These are phyloP conservation scores for Porites divaricata DNA, from an alignment of 92 coral and sea anemone species.

Conservation along the genomic window DNA sequence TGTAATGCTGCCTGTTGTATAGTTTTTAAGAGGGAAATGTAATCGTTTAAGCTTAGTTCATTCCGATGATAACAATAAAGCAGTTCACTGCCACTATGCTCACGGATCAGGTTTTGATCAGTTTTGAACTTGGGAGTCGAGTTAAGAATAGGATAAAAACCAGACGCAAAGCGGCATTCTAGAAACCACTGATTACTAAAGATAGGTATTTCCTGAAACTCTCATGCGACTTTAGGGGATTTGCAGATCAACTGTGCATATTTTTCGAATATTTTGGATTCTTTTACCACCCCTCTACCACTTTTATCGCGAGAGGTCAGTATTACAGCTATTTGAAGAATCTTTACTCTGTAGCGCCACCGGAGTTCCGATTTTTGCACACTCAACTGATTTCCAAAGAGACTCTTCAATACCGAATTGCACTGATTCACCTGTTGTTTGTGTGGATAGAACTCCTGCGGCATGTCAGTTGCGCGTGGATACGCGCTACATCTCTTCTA, in stretches of 20 bases:
- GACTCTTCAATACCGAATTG: background rate
- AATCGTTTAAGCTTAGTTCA: too few relatives aligned
- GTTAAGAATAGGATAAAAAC: background rate
- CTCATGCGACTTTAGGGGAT: background rate
- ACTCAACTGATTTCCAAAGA: background rate
- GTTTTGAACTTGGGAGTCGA: background rate
- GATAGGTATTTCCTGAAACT: constrained; percentile 13
- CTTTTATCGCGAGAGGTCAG: background rate
- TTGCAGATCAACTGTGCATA: background rate
- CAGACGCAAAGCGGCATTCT: constrained; percentile 7
- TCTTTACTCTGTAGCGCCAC: background rate
- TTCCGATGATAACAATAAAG: too few relatives aligned
- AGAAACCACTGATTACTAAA: background rate
- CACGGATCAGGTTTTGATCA: too few relatives aligned
- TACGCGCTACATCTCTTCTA: too few relatives aligned
- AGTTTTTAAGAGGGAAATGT: too few relatives aligned
- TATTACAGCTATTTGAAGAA: background rate
- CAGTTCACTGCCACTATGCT: too few relatives aligned
- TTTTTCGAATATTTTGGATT: too few relatives aligned
- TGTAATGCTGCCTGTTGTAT: too few relatives aligned
- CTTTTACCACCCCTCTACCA: background rate
- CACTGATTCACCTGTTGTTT: background rate
- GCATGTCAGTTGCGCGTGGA: background rate
- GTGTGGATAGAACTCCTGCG: background rate
- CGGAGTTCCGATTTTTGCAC: background rate